Evolutionary conservation across 1,140 invertebrate species (phyloP).

Genomic region (Tetramorium alpestre): DNA sequence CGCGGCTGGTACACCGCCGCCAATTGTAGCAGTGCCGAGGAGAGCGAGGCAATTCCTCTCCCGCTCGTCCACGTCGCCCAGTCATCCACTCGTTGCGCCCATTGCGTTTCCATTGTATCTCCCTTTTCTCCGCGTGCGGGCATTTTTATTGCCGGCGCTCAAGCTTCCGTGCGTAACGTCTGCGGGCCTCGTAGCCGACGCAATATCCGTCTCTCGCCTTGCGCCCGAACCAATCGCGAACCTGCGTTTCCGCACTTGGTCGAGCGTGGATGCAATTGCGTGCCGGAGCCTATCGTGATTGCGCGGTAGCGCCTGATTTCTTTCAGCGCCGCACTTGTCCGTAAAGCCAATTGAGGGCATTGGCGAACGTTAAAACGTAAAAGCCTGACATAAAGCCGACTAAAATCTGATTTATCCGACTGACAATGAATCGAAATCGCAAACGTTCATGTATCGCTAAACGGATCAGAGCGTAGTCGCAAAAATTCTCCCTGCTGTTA

Average conservation of each 20-base stretch:
- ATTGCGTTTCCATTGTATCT: slow-evolving; percentile 78
- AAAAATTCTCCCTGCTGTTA: not conserved
- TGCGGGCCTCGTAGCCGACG: slow-evolving; percentile 31
- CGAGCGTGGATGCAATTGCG: slow-evolving; percentile 64
- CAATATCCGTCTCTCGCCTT: slow-evolving; percentile 69
- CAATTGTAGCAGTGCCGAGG: slow-evolving; percentile 75
- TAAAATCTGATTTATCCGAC: slow-evolving; percentile 14
- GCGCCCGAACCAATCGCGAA: slow-evolving; percentile 41
- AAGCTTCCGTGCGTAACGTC: slow-evolving; percentile 64
- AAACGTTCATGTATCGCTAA: not conserved
- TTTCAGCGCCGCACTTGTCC: slow-evolving; percentile 14
- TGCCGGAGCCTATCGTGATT: slow-evolving; percentile 14
- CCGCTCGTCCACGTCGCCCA: slow-evolving; percentile 62
- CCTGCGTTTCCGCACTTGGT: slow-evolving; percentile 62
- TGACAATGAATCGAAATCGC: not conserved
- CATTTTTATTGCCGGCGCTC: slow-evolving; percentile 70
- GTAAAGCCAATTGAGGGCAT: slow-evolving; percentile 4
- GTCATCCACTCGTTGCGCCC: slow-evolving; percentile 74
- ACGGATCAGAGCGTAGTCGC: not conserved
- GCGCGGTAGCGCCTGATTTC: slow-evolving; percentile 17
- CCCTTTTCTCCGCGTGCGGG: slow-evolving; percentile 75
- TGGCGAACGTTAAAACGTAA: slow-evolving; percentile 32
- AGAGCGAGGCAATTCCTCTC: slow-evolving; percentile 59
- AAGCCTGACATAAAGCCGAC: not conserved
- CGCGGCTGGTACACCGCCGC: slow-evolving; percentile 66